These are phyloP conservation scores for Rutilus rutilus DNA, from an alignment of 2,113 vertebrate species.

Conservation along the genomic window DNA sequence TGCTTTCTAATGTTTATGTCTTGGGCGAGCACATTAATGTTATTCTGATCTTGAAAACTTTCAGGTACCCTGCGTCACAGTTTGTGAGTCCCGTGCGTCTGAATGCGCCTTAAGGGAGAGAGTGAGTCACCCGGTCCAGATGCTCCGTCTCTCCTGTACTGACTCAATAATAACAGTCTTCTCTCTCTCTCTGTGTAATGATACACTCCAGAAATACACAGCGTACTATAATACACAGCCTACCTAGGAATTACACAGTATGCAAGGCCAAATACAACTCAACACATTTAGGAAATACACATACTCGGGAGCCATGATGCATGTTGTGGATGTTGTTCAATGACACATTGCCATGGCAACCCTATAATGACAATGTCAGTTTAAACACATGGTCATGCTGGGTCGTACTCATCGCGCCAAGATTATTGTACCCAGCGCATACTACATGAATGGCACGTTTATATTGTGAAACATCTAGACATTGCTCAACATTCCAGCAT, in stretches of 20 bases:
- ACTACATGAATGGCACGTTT: not conserved
- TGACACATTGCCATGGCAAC: constrained; percentile 8
- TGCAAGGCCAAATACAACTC: constrained; percentile 22
- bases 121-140: constrained; percentile 59
- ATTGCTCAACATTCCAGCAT: constrained; percentile 1
- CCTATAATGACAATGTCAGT: constrained; percentile 34
- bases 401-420: not conserved
- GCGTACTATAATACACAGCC: constrained; percentile 10
- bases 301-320: not conserved
- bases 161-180: constrained; percentile 52
- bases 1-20: not conserved
- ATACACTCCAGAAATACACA: constrained; percentile 55
- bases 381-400: constrained; percentile 3
- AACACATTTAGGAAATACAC: constrained; percentile 11
- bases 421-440: not conserved
- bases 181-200: constrained; percentile 46
- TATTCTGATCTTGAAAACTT: not conserved
- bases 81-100: not conserved
- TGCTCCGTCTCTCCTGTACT: constrained; percentile 49
- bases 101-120: constrained; percentile 40
- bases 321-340: not conserved
- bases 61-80: not conserved
- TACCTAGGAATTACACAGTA: constrained; percentile 46
- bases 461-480: constrained; percentile 14
- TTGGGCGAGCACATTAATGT: not conserved